Percentiles rank a stretch among this genome's conserved stretches.
Conservation (phyloP, 2,113 vertebrate species). For the Sula dactylatra region DNA sequence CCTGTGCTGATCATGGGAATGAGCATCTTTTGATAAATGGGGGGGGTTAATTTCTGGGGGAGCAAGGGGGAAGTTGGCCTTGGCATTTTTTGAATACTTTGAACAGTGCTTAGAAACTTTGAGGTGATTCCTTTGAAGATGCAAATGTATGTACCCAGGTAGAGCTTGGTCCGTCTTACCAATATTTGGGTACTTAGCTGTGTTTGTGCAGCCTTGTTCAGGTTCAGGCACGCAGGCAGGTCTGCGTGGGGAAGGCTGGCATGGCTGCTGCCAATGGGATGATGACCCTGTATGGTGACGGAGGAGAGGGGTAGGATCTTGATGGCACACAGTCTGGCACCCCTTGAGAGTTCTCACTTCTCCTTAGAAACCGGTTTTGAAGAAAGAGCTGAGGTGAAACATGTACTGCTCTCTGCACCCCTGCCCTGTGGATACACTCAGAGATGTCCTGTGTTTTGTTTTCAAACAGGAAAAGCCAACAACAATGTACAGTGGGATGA, state of each 20-base stretch:
- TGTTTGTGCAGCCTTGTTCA: background rate
- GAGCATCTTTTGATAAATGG: background rate
- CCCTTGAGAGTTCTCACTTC: rapidly evolving
- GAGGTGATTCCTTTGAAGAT: background rate
- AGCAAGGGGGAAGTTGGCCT: background rate
- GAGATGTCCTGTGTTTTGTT: constrained; percentile 61
- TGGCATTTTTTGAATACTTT: background rate
- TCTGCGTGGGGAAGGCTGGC: background rate
- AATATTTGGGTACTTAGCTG: rapidly evolving
- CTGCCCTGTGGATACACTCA: background rate
- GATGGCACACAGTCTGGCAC: background rate
- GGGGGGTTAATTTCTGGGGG: background rate
- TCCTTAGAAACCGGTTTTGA: background rate
- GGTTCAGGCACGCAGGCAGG: background rate
- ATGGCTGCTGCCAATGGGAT: background rate
- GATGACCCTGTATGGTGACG: background rate
- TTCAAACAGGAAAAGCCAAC: constrained; percentile 88
- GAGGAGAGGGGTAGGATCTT: background rate
- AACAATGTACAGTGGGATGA: constrained; percentile 95
- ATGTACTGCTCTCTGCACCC: background rate
- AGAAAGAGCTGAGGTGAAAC: background rate
- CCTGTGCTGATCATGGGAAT: background rate
- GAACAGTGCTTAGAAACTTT: background rate
- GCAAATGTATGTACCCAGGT: no score
- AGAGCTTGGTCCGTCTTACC: background rate